A percentile compares a stretch with the other conserved stretches of the same genome.
Evolutionary conservation across 2,113 vertebrate species (phyloP).

Genomic region (Tachysurus vachellii): DNA sequence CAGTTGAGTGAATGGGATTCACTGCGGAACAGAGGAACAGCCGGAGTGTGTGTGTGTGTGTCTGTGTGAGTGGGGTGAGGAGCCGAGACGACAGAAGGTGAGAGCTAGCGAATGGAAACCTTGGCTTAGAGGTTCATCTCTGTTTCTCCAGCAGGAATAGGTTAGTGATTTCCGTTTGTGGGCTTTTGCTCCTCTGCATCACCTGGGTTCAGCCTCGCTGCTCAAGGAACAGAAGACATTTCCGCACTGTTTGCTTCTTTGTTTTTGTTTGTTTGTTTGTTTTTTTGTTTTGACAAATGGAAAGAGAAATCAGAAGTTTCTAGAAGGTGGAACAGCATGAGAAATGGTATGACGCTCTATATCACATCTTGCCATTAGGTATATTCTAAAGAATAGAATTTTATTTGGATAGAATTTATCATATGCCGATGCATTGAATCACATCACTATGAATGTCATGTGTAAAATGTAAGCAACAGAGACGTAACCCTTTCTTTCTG

Average conservation of each 20-base stretch:
- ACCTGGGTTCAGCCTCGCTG: background rate
- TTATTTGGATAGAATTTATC: background rate
- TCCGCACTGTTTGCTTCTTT: background rate
- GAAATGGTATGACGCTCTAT: background rate
- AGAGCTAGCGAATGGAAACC: slow-evolving; percentile 23
- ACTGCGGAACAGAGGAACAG: slow-evolving; percentile 37
- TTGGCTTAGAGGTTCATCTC: slow-evolving; percentile 25
- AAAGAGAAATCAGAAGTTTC: background rate
- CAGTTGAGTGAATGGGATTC: slow-evolving; percentile 64
- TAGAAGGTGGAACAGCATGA: background rate
- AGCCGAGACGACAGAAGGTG: slow-evolving; percentile 40
- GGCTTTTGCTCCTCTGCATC: slow-evolving; percentile 13
- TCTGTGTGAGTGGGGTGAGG: slow-evolving; percentile 16
- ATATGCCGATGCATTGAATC: background rate
- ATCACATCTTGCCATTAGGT: background rate
- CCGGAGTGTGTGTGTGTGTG: slow-evolving; percentile 38
- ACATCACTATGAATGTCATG: background rate
- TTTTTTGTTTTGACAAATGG: background rate
- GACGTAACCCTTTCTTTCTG: too few relatives aligned
- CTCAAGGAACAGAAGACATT: slow-evolving; percentile 12
- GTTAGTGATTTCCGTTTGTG: slow-evolving; percentile 12
- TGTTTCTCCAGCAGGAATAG: slow-evolving; percentile 9
- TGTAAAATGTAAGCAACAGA: background rate
- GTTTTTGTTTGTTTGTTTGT: background rate
- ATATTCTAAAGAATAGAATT: background rate